Evolutionary conservation across 2,113 vertebrate species (phyloP), one percentile per base, ranked within the genome.

Genomic region (Bos indicus): DNA sequence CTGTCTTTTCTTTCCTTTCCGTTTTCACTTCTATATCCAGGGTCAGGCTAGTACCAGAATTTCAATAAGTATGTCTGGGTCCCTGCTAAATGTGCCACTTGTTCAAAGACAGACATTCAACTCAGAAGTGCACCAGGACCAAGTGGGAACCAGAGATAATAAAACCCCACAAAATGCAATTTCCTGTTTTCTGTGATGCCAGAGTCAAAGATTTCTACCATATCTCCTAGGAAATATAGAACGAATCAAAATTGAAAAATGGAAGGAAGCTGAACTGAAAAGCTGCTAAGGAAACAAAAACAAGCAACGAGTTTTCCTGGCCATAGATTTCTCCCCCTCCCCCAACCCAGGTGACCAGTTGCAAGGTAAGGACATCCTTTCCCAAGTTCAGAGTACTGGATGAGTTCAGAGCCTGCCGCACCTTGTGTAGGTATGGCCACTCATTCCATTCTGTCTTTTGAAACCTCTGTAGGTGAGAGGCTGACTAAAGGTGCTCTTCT

Each of bases 111-210:
- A 51, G 74, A 36, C 48, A 46, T 96, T 92, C 92, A 96, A 94
- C 81, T 97, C 43, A 78, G 67, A 94, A 96, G 95, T 26, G 4
- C 3, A 16, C 54, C 62, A 43, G 93, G 91, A 96, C 91, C 93
- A 92, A 98, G 90, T 52, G 88, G 40, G 54, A 94, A 92, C 62
- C 21, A 59, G 94, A 67, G 15, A 97, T 56, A 82, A 97, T 85
- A 97, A 97, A 97, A 91, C 23, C 33, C 54, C 1, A 6, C 13
- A 60, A 97, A 95, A 95, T 92, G 95, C 91, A 97, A 98, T 98
- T 95, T 98, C 97, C 97, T 95, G 95, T 98, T 96, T 97, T 91
- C 91, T 97, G 89, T 91, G 51, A 92, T 4, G 7, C 82, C 13
- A 46, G 78, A 91, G 43, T 88, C 64, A 88, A 92, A 83, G 74